Evolutionary conservation across 2,113 vertebrate genomes (phyloP).

Genomic region (Leucoraja erinaceus): DNA sequence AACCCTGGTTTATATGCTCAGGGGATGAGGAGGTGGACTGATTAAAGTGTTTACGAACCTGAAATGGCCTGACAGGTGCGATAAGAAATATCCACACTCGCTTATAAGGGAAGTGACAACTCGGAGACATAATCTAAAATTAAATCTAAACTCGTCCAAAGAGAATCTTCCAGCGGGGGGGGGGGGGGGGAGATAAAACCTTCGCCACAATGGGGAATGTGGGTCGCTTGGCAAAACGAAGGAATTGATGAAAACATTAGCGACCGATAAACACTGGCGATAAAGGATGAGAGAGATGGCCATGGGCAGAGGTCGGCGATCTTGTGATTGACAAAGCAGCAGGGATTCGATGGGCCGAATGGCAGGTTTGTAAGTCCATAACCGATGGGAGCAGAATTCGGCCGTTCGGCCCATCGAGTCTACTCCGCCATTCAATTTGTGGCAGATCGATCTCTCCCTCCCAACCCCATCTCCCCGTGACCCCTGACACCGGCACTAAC

Average conservation of each 20-base stretch:
- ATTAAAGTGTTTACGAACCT: background rate
- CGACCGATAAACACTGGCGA: background rate
- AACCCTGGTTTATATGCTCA: background rate
- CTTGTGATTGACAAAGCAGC: no score
- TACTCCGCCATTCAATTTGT: no score
- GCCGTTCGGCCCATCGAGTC: no score
- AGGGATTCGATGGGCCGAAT: no score
- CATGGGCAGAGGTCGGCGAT: background rate
- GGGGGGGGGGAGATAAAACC: background rate
- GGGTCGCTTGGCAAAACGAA: background rate
- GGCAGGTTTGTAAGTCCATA: no score
- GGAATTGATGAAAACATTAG: background rate
- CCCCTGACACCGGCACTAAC: no score
- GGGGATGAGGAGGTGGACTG: background rate
- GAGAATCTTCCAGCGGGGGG: background rate
- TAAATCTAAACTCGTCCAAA: slow-evolving; percentile 23
- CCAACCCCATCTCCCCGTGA: no score
- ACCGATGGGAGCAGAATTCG: no score
- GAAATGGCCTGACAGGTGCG: background rate
- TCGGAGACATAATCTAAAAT: slow-evolving; percentile 23
- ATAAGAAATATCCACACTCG: background rate
- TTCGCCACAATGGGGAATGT: background rate
- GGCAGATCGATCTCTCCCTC: no score
- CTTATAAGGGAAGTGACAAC: background rate
- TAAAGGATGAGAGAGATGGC: background rate